phyloP scores from a whole-genome alignment of 2,888 invertebrate genomes.

The Luperina testacea region DNA sequence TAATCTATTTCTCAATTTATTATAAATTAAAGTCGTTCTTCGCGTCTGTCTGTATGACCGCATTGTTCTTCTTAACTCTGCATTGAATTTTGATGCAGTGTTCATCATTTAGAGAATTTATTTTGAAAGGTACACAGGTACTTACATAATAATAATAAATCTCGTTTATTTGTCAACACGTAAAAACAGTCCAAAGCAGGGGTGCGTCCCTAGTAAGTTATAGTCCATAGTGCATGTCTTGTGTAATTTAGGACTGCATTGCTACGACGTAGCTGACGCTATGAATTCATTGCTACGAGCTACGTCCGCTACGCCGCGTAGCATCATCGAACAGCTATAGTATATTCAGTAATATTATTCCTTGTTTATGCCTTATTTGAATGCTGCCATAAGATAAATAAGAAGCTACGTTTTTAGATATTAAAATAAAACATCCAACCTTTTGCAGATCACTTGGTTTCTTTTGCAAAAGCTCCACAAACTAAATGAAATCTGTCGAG shows the following conservation, averaged over 20 bases:
- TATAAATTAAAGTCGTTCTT: background rate
- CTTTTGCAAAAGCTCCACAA: background rate
- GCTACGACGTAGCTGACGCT: conserved; percentile 20
- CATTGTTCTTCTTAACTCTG: background rate
- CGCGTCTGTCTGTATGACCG: background rate
- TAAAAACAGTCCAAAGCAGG: background rate
- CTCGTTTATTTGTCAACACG: background rate
- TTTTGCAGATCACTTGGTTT: background rate
- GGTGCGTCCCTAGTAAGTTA: background rate
- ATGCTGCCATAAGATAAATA: background rate
- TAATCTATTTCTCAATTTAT: background rate
- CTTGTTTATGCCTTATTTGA: background rate
- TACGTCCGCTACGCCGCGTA: conserved; percentile 5
- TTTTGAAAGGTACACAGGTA: background rate
- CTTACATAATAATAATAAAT: background rate
- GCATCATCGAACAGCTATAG: background rate
- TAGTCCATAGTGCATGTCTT: background rate
- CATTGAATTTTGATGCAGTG: background rate
- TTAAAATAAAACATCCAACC: background rate
- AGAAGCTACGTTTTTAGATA: background rate
- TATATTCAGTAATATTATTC: background rate
- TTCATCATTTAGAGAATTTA: background rate
- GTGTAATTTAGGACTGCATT: background rate
- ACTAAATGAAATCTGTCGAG: background rate
- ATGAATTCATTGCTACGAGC: conserved; percentile 8